Evolutionary conservation across 35 echinoderm and acorn worm genomes (phyloP), one percentile per base, ranked within the genome.

Genomic region (Ptychodera flava): DNA sequence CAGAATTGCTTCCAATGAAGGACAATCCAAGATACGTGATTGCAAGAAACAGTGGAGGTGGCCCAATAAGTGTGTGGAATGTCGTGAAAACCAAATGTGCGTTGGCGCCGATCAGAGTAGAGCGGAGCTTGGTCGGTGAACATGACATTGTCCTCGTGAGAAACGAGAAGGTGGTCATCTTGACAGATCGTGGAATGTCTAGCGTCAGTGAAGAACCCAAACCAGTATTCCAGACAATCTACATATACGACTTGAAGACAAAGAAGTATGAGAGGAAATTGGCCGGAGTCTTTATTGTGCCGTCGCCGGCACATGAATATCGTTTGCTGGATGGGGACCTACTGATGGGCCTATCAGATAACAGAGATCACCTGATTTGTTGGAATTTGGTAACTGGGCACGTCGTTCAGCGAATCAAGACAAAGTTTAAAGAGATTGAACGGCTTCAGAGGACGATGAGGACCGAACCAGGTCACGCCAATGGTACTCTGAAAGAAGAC

Each of bases 251-350:
- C 84, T 83, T 98, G 33, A 91, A 91, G 38, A 90, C 86, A 16
- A 98, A 98, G 90, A 98, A 98, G 85, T 98, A 94, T 85, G 76
- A 92, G 36, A 35, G 95, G 16, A 98, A 98, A 78, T 77, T 98
- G 32, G 94, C 83, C 0, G 92, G 88, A 0, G 93, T 93, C 0
- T 98, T 98, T 33, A 98, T 98, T 80, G 90, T 98, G 0, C 95
- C 95, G 0, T 94, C 95, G 27, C 95, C 92, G 33, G 92, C 92
- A 0, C 92, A 98, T 76, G 95, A 98, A 81, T 98, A 98, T 34
- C 52, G 90, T 0, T 52, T 98, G 0, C 83, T 98, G 34, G 95
- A 98, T 16, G 95, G 91, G 32, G 92, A 98, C 27, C 90, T 93
- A 0, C 37, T 98, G 53, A 89, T 98, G 76, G 95, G 95, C 22